Evolutionary conservation across 2,888 invertebrate species (phyloP), one percentile per base, ranked within the genome.

Genomic region (Ctenicera cuprea): DNA sequence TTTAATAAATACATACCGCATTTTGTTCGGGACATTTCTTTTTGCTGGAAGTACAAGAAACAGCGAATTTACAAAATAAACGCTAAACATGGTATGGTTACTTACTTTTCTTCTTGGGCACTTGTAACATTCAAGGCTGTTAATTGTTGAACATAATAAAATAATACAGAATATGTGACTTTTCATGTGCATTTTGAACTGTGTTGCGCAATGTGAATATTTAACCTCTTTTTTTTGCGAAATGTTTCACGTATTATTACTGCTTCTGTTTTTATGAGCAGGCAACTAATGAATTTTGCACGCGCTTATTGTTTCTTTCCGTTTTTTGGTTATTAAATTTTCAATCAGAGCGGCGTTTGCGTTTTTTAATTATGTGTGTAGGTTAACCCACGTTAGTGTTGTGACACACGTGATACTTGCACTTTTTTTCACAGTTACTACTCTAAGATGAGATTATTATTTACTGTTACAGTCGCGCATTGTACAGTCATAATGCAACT

Each of bases 21-120:
- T 37, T 74, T 74, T 4, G 69, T 70, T n/a, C 48, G 61, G 2
- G 71, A 71, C 67, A 72, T 59, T 5, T 68, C 64, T 45, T 69
- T 70, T 14, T 54, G 33, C 73, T 76, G 45, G 22, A 70, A 74
- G 57, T 52, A 43, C 33, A 66, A 63, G 41, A 48, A 48, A 2
- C 1, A 5, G 14, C 12, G 7, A 30, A 9, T 16, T 20, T 3
- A 33, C 14, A 30, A 37, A 59, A 59, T 3, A 1, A 33, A 30
- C 3, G 20, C 3, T 50, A 9, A 3, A 54, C 2, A 1, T 8
- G 5, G 5, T n/a, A 12, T 9, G 1, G 1, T 16, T 16, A 45
- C 62, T 45, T 30, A 62, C 62, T n/a, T 62, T 62, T 45, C 12
- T 62, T 8, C 26, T 16, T 8, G 7, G 4, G 62, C 62, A 62